These are phyloP conservation scores for Morpho achilles DNA, from an alignment of 2,888 invertebrate genomes.

Conservation along the genomic window DNA sequence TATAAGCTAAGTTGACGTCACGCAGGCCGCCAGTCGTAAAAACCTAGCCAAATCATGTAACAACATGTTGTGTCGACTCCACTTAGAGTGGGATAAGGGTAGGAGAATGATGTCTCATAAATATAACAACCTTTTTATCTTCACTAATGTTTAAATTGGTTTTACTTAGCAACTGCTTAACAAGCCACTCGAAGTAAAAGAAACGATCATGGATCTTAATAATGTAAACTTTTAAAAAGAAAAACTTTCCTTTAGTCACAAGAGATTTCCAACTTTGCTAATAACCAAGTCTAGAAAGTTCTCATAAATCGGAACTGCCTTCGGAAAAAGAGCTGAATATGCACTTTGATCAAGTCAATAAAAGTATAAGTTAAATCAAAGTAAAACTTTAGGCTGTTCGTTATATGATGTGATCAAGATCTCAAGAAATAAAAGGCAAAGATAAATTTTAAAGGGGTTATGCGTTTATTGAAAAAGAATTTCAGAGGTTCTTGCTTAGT, in stretches of 20 bases:
- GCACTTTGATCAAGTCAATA: background rate
- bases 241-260: conserved; percentile 6
- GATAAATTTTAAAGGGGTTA: too few species aligned
- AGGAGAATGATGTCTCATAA: too few species aligned
- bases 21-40: too few species aligned
- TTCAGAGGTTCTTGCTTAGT: too few species aligned
- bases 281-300: conserved; percentile 7
- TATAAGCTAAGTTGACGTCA: too few species aligned
- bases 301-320: background rate
- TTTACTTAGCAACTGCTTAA: conserved; percentile 1
- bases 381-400: background rate
- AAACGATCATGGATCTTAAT: conserved; percentile 2
- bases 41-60: background rate
- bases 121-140: too few species aligned
- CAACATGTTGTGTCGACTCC: too few species aligned
- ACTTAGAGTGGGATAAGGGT: too few species aligned
- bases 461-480: too few species aligned
- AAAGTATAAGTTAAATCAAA: background rate
- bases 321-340: background rate
- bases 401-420: background rate
- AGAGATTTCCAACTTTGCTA: conserved; percentile 8
- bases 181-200: conserved; percentile 1
- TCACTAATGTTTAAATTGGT: background rate
- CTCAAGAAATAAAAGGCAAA: too few species aligned
- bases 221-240: conserved; percentile 6